phyloP scores from a whole-genome alignment of 2,888 invertebrate species.

The Tachina lurida region DNA sequence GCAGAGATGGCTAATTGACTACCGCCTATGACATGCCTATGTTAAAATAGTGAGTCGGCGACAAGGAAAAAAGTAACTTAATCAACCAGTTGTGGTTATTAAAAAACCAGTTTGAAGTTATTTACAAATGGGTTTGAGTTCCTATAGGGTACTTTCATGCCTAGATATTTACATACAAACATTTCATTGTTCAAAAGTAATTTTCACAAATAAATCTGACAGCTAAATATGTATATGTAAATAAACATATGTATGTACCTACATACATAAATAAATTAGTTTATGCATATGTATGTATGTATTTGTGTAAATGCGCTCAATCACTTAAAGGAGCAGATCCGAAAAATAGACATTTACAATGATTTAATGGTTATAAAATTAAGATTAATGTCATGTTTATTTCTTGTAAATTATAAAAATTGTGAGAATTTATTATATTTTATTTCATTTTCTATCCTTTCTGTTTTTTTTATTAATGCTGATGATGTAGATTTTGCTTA shows the following conservation, averaged over 20 bases:
- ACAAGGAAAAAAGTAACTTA: too few relatives aligned
- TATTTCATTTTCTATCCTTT: neutral
- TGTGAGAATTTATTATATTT: slow-evolving; percentile 46
- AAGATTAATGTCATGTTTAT: slow-evolving; percentile 72
- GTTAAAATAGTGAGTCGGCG: too few relatives aligned
- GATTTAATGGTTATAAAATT: slow-evolving; percentile 78
- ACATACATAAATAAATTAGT: neutral
- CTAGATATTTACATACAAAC: too few relatives aligned
- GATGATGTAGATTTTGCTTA: neutral
- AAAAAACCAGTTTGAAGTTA: too few relatives aligned
- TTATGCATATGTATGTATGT: neutral
- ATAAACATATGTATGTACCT: neutral
- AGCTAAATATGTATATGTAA: slow-evolving; percentile 31
- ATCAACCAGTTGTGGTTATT: too few relatives aligned
- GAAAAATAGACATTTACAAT: slow-evolving; percentile 56
- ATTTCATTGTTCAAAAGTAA: slow-evolving; percentile 61
- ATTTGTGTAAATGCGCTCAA: neutral
- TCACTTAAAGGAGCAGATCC: slow-evolving; percentile 17
- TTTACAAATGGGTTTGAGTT: too few relatives aligned
- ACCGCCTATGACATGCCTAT: too few relatives aligned
- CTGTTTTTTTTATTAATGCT: neutral
- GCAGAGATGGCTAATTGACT: too few relatives aligned
- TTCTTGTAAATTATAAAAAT: slow-evolving; percentile 63
- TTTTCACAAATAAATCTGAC: slow-evolving; percentile 67
- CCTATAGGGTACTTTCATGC: too few relatives aligned